Evolutionary conservation across 2,113 vertebrate species (phyloP), one percentile per base, ranked within the genome.

Genomic region (Osmerus eperlanus): DNA sequence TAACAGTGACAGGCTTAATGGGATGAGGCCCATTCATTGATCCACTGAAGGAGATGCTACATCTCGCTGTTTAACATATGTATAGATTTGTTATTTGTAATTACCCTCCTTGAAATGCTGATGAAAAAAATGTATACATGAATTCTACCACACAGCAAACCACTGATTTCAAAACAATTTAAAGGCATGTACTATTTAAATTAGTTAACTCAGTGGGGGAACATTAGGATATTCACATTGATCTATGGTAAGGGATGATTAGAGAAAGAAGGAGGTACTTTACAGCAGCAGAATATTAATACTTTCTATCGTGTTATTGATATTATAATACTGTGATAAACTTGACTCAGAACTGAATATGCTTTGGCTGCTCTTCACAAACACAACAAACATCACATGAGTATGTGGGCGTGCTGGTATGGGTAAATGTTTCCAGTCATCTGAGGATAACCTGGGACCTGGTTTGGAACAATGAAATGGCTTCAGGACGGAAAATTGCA

Each of bases 21-120:
- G 89, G 91, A 88, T 86, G 75, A 88, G 83, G 75, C 80, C 80
- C 83, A 76, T 83, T 36, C 76, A 91, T 90, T 81, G 87, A 90
- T 91, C 79, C 77, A 66, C 70, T 77, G 66, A 75, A 69, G 74
- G 65, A 70, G 74, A 73, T 73, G 67, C 56, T 52, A 75, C 69
- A 73, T 73, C 78, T 76, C 82, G 77, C 55, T 72, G 68, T 76
- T 73, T 74, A 72, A 81, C 72, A 23, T 72, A 74, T 66, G 66
- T 76, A 78, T 71, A 62, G 70, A 83, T 83, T 79, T 73, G 83
- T 90, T 87, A 83, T 66, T 77, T 59, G 58, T 80, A 82, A 88
- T 86, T 86, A 83, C 75, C 74, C 74, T 64, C 70, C 72, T 36
- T 4, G 12, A 74, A 68, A 58, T 62, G 65, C 64, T 73, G 75